phyloP scores from a whole-genome alignment of 2,797 vertebrate genomes.

The Anguilla megastoma region DNA sequence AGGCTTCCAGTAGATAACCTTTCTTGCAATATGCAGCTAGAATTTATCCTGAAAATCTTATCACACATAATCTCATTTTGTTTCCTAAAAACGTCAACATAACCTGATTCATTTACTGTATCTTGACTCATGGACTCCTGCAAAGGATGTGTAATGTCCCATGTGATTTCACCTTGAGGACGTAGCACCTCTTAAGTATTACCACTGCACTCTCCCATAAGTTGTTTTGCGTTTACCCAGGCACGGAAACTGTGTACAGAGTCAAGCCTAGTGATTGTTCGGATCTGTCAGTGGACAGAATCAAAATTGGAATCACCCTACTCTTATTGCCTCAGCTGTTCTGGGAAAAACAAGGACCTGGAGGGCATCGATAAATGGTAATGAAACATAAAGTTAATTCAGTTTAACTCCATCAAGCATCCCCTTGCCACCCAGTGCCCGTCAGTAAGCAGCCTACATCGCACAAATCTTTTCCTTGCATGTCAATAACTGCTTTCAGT shows the following conservation, averaged over 20 bases:
- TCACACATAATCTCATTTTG: conserved; percentile 38
- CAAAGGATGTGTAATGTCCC: neutral
- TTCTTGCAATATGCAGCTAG: conserved; percentile 2
- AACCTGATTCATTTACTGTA: conserved; percentile 40
- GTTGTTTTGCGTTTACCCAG: conserved; percentile 12
- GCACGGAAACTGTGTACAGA: neutral
- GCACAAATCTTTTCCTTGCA: conserved; percentile 56
- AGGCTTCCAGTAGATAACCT: conserved; percentile 26
- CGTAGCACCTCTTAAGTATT: neutral
- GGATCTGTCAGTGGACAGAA: neutral
- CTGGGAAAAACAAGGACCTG: conserved; percentile 43
- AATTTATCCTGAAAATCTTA: conserved; percentile 49
- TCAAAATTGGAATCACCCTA: conserved; percentile 9
- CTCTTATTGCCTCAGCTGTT: conserved; percentile 26
- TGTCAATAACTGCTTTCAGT: conserved; percentile 60
- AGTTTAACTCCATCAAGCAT: conserved; percentile 60
- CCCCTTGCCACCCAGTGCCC: conserved; percentile 45
- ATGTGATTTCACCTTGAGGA: conserved; percentile 29
- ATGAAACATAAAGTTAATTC: conserved; percentile 62
- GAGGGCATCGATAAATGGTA: conserved; percentile 50
- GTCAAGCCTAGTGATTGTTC: conserved; percentile 16
- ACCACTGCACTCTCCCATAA: neutral
- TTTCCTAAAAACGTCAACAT: conserved; percentile 45
- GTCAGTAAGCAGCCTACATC: conserved; percentile 51
- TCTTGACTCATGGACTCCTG: conserved; percentile 17